These are phyloP conservation scores for Passer montanus DNA, from an alignment of 2,113 vertebrate species.

Conservation along the genomic window DNA sequence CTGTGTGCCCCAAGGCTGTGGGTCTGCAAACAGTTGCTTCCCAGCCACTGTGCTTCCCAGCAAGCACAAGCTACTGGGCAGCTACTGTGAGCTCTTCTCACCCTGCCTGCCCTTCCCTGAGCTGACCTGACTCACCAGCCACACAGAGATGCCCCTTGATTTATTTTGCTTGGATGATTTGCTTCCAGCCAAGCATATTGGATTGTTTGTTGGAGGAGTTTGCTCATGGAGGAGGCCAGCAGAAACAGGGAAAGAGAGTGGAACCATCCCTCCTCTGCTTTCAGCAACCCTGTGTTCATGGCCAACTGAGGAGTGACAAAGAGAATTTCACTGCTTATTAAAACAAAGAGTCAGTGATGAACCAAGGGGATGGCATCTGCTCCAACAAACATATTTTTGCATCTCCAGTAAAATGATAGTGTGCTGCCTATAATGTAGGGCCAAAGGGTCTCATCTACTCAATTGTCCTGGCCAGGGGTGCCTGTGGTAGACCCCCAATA, in stretches of 20 bases:
- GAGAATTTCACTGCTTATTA: neutral
- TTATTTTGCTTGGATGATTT: neutral
- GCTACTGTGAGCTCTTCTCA: neutral
- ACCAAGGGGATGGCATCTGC: neutral
- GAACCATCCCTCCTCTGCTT: neutral
- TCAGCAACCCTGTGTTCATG: rapidly evolving
- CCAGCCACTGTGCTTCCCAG: neutral
- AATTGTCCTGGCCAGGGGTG: neutral
- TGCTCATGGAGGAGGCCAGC: neutral
- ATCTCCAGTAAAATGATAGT: neutral
- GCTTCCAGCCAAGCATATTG: neutral
- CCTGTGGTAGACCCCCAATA: neutral
- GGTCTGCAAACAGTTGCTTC: neutral
- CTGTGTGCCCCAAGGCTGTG: neutral
- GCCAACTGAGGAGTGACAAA: neutral
- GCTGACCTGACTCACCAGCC: neutral
- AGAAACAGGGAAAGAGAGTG: neutral
- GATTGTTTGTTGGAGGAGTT: rapidly evolving
- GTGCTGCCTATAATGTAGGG: neutral
- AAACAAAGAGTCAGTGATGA: neutral
- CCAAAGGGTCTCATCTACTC: neutral
- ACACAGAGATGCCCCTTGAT: neutral
- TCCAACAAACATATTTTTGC: neutral
- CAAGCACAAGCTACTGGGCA: neutral
- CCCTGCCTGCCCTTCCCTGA: neutral